A percentile compares a stretch with the other conserved stretches of the same genome.
Conservation (phyloP, 2,888 invertebrate species). For the Pharmacophagus antenor region DNA sequence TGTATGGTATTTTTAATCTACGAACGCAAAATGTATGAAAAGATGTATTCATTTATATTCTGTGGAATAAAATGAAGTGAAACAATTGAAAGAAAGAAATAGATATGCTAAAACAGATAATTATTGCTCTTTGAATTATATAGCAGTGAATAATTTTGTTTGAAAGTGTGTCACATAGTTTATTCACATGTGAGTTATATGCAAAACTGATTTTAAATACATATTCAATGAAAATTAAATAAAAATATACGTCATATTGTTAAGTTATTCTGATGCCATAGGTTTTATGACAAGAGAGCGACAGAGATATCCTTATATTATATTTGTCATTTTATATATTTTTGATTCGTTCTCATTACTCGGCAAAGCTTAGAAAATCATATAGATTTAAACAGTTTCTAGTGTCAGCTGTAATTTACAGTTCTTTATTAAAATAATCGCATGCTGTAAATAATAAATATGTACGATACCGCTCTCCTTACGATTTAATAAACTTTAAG, state of each 20-base stretch:
- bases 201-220: slow-evolving; percentile 8
- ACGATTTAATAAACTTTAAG: slow-evolving; percentile 25
- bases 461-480: background rate
- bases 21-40: background rate
- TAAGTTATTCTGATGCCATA: slow-evolving; percentile 40
- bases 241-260: slow-evolving; percentile 35
- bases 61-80: slow-evolving; percentile 45
- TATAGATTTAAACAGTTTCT: background rate
- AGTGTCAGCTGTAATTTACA: background rate
- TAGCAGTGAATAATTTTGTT: slow-evolving; percentile 22
- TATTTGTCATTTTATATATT: slow-evolving; percentile 35
- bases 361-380: slow-evolving; percentile 10
- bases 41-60: slow-evolving; percentile 29
- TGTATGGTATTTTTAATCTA: slow-evolving; percentile 5
- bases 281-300: slow-evolving; percentile 34
- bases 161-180: slow-evolving; percentile 22
- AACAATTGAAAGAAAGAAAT: slow-evolving; percentile 48
- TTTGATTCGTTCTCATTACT: slow-evolving; percentile 30
- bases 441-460: slow-evolving; percentile 4
- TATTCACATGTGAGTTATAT: slow-evolving; percentile 21
- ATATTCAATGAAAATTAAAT: slow-evolving; percentile 20
- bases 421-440: slow-evolving; percentile 2
- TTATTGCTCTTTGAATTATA: slow-evolving; percentile 33
- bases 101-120: slow-evolving; percentile 44
- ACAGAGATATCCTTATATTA: slow-evolving; percentile 40